Conservation (phyloP, 1,140 invertebrate genomes). For the Tetragnatha versicolor region DNA sequence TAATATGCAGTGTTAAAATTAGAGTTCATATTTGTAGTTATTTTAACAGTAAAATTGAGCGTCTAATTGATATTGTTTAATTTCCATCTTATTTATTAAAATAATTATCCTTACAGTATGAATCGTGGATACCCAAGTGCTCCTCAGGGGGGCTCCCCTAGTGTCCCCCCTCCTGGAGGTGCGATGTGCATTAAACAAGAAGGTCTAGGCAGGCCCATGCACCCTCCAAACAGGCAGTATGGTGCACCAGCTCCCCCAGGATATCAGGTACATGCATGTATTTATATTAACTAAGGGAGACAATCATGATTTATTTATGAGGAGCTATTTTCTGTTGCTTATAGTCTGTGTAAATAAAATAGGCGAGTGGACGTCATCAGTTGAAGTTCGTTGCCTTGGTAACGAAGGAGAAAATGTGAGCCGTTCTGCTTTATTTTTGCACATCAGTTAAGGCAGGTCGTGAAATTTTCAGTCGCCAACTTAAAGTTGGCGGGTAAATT, state of each 20-base stretch:
- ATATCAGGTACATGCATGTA: conserved; percentile 68
- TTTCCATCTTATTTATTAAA: no score
- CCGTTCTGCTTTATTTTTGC: not conserved
- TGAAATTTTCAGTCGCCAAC: not conserved
- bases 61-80: no score
- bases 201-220: conserved; percentile 58
- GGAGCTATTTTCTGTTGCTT: not conserved
- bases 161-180: not conserved
- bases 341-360: no score
- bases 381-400: not conserved
- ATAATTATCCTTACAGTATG: no score
- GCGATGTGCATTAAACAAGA: not conserved
- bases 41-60: no score
- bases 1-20: no score
- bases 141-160: conserved; percentile 8
- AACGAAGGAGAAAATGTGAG: not conserved
- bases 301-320: not conserved
- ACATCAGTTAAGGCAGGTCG: not conserved
- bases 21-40: no score
- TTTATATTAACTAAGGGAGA: not conserved
- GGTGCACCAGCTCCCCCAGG: conserved; percentile 69
- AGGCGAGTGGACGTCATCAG: no score
- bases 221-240: conserved; percentile 69
- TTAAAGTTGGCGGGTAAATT: no score
- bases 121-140: conserved; percentile 38